Evolutionary conservation across 2,888 invertebrate genomes (phyloP), one percentile per base, ranked within the genome.

Genomic region (Acronicta psi): DNA sequence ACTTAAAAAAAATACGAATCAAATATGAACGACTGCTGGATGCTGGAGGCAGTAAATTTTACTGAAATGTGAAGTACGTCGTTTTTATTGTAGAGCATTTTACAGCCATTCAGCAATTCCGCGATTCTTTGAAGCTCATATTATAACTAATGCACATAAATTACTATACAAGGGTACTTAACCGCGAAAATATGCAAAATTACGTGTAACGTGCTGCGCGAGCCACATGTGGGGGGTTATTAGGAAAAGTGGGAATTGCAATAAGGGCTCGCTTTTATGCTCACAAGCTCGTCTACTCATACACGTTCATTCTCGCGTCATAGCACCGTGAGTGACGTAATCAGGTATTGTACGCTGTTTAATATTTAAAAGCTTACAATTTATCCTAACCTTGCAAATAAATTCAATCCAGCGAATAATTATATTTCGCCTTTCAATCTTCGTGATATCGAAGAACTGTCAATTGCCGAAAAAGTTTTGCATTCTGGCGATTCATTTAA

Each of bases 101-200:
- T 69, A 62, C 59, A 68, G 53, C 74, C 73, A 76, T 77, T 79
- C 82, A 83, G 77, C 80, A 71, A 78, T 79, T 51, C 75, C 68
- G 73, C 75, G 66, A 81, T 81, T 84, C 84, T 81, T 84, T 86
- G 76, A 79, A 69, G 80, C 80, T 79, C 75, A 79, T 34, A 34
- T 34, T 34, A 34, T 85, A 87, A 85, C 79, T 82, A 83, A 88
- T 88, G 88, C 85, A 80, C 89, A 90, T 90, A 90, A 86, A 88
- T 90, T 89, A 86, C 80, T 82, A 70, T 73, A 75, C 77, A 81
- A 81, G 83, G 70, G 80, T 81, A 81, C 86, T 89, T 88, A 81
- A 78, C 76, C 79, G 80, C 75, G 75, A 81, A 86, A 87, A 85
- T 86, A 88, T 88, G 88, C 81, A 84, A 87, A 86, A 88, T 86